Percentiles rank a stretch among this genome's conserved stretches.
phyloP scores from a whole-genome alignment of 2,797 vertebrate species.

The Sebastes diploproa region DNA sequence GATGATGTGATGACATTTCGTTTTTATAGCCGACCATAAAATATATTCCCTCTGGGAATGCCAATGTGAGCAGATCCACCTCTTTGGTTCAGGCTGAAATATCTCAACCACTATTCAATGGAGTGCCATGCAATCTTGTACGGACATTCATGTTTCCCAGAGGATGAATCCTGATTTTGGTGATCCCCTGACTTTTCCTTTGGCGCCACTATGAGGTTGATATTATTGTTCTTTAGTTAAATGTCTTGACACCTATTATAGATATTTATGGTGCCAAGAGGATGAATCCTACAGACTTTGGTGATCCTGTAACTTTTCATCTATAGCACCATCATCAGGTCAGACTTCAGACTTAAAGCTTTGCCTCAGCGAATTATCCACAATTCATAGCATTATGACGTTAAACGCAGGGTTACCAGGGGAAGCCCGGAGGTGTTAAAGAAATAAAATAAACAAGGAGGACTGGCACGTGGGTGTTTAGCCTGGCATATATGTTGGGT shows the following conservation, averaged over 20 bases:
- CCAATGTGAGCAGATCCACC: background rate
- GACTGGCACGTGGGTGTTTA: background rate
- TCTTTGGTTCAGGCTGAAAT: background rate
- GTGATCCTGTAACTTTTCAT: background rate
- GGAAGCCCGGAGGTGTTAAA: background rate
- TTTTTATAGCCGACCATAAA: background rate
- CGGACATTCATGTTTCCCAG: background rate
- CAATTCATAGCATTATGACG: background rate
- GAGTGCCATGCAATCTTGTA: background rate
- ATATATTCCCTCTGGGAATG: background rate
- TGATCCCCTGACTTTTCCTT: background rate
- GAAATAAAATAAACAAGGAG: background rate
- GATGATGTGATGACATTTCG: slow-evolving; percentile 29
- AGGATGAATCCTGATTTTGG: background rate
- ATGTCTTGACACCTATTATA: background rate
- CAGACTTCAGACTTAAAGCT: too few species aligned
- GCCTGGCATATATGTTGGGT: background rate
- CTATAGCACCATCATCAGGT: background rate
- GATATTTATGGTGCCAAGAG: too few species aligned
- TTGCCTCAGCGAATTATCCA: too few species aligned
- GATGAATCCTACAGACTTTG: background rate
- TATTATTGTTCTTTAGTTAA: background rate
- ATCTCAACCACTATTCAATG: slow-evolving; percentile 3
- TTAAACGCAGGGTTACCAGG: background rate
- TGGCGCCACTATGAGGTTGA: background rate